phyloP scores from a whole-genome alignment of 2,113 vertebrate genomes.

The Neolamprologus caudopunctatus region DNA sequence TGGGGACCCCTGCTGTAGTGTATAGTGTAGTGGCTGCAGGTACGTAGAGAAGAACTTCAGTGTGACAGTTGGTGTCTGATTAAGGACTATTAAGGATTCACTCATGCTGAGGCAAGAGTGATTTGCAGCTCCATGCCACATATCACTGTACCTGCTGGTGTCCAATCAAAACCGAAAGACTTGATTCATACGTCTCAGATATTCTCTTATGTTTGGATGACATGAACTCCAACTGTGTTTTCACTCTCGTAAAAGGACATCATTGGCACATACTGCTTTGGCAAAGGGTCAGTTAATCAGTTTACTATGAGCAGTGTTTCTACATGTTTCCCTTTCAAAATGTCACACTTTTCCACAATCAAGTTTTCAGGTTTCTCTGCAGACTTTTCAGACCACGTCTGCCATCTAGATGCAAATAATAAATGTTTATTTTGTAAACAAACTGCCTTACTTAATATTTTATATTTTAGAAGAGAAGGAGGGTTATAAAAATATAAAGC shows the following conservation, averaged over 20 bases:
- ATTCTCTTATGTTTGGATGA: background rate
- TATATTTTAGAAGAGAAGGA: background rate
- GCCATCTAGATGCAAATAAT: background rate
- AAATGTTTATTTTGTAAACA: background rate
- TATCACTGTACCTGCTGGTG: background rate
- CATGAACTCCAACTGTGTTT: background rate
- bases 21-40: background rate
- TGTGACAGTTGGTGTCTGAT: background rate
- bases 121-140: background rate
- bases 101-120: background rate
- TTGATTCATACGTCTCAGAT: background rate
- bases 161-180: background rate
- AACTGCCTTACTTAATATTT: background rate
- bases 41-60: background rate
- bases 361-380: background rate
- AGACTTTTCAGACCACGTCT: background rate
- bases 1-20: background rate
- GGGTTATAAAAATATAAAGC: background rate
- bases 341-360: background rate
- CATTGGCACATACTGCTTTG: background rate
- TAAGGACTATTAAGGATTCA: background rate
- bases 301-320: background rate
- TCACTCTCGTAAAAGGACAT: background rate
- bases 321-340: background rate
- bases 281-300: background rate